phyloP scores from a whole-genome alignment of 2,888 invertebrate genomes.

The Melangyna quadrimaculata region DNA sequence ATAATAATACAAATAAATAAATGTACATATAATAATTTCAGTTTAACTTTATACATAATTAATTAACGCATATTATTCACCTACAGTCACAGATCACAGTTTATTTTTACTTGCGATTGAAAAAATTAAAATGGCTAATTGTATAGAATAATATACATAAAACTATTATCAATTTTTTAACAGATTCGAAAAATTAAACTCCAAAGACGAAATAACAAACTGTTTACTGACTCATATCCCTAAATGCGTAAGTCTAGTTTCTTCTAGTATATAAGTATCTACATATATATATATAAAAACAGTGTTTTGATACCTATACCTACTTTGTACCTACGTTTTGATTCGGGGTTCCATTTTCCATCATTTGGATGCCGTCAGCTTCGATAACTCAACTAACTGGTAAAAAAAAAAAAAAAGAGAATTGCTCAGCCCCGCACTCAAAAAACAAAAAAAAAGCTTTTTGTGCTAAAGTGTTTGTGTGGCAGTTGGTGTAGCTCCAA shows the following conservation, averaged over 20 bases:
- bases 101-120: too few relatives aligned
- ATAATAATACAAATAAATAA: background rate
- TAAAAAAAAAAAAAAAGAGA: background rate
- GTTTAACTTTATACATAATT: too few relatives aligned
- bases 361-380: conserved; percentile 1
- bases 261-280: background rate
- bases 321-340: background rate
- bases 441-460: background rate
- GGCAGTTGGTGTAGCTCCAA: background rate
- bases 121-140: background rate
- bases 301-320: too few relatives aligned
- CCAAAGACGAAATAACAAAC: background rate
- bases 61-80: too few relatives aligned
- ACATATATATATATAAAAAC: background rate
- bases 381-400: background rate
- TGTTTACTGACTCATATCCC: background rate
- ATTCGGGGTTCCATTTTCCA: background rate
- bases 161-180: background rate
- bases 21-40: too few relatives aligned
- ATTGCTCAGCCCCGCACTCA: background rate
- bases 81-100: too few relatives aligned
- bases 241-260: conserved; percentile 8
- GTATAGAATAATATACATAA: background rate
- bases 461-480: background rate
- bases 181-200: background rate